Evolutionary conservation across 2,888 invertebrate species (phyloP), one percentile per base, ranked within the genome.

Genomic region (Lepidochrysops patricia): DNA sequence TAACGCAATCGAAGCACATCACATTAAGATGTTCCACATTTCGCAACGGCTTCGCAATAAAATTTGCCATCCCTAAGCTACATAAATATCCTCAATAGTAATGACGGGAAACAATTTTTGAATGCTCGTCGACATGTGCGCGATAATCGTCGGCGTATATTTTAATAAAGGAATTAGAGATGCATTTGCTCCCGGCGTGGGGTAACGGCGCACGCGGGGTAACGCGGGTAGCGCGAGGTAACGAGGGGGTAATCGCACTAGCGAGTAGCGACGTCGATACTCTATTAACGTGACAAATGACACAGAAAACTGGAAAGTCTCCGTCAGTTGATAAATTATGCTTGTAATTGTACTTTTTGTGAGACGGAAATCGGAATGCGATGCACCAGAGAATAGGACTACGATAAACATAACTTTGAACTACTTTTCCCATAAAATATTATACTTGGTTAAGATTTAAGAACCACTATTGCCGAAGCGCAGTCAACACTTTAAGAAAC

Each of bases 111-210:
- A 43, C 12, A 43, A 43, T 43, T 43, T 43, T 19, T 0, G 0
- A 43, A 43, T 43, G 43, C 9, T 9, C 9, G 19, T 43, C 43
- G 43, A 23, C 43, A 50, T 50, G 50, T 50, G 25, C 13, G 7
- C 50, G 50, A 50, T 50, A 26, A 26, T 26, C 13, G 50, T 49
- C 6, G 25, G 49, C 25, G 25, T n/a, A 50, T 13, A 50, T 50
- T 50, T 26, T 50, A 50, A 50, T 50, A 43, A 19, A 43, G 19
- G 43, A 43, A 50, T 50, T 50, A 50, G 50, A 49, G n/a, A 25
- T 26, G 25, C 50, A 25, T 26, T n/a, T 6, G 50, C 26, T 25
- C 50, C 43, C 43, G 15, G 23, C 43, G 43, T 3, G 43, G 43
- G 43, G 19, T 9, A 15, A 13, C 37, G 37, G 9, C 7, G 7